These are phyloP conservation scores for Paratrypauchen microcephalus DNA, from an alignment of 2,797 vertebrate genomes.

Conservation along the genomic window DNA sequence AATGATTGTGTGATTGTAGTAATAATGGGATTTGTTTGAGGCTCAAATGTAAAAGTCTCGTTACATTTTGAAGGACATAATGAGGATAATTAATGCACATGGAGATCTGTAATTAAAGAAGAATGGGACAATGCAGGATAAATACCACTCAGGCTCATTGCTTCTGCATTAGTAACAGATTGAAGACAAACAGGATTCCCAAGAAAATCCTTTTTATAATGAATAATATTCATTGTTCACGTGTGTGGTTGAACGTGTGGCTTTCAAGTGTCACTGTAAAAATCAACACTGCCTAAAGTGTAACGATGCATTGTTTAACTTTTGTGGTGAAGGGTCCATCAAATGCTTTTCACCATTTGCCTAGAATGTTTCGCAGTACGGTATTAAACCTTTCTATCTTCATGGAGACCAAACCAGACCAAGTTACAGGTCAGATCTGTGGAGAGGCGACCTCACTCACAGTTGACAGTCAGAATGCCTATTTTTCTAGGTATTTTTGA, in stretches of 20 bases:
- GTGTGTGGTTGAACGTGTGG: neutral
- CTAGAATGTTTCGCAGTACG: no score
- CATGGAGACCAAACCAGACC: no score
- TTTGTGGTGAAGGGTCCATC: no score
- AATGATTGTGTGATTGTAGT: neutral
- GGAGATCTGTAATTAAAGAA: conserved; percentile 1
- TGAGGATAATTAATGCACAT: conserved; percentile 3
- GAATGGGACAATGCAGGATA: neutral
- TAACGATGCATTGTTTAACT: no score
- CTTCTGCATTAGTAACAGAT: neutral
- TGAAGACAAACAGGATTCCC: neutral
- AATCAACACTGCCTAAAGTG: no score
- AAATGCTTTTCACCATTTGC: no score
- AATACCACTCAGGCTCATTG: neutral
- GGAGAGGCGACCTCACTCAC: no score
- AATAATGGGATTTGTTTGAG: conserved; percentile 2
- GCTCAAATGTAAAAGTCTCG: neutral
- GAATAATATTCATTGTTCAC: neutral
- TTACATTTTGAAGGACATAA: neutral
- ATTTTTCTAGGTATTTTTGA: no score
- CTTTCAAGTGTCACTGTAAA: neutral
- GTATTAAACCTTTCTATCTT: no score
- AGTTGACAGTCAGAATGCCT: no score
- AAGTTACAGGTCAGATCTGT: no score
- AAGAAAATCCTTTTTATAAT: neutral